A percentile compares a stretch with the other conserved stretches of the same genome.
These are phyloP conservation scores for Eurois occulta DNA, from an alignment of 2,888 invertebrate genomes.

Conservation along the genomic window DNA sequence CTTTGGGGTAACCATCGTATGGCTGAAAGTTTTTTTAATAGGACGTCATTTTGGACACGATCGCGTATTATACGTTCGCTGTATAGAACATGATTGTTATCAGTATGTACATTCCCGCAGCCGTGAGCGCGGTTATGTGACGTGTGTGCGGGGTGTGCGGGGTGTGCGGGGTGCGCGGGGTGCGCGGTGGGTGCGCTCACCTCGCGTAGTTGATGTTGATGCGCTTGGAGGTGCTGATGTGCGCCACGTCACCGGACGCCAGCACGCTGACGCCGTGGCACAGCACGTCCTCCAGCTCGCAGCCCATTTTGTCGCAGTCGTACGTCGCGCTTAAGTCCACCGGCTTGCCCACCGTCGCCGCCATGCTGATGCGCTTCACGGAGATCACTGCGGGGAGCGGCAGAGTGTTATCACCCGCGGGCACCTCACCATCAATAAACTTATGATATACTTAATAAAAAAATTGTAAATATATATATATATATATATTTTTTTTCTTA, in stretches of 20 bases:
- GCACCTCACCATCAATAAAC: neutral
- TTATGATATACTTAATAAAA: too few relatives aligned
- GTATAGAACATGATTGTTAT: too few relatives aligned
- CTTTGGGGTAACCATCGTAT: too few relatives aligned
- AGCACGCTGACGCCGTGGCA: conserved; percentile 79
- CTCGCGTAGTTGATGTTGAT: conserved; percentile 80
- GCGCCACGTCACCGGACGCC: conserved; percentile 69
- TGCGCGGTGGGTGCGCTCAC: conserved; percentile 61
- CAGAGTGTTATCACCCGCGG: too few relatives aligned
- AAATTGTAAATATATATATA: too few relatives aligned
- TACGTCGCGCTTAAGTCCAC: conserved; percentile 72
- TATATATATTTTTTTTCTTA: too few relatives aligned
- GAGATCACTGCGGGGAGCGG: conserved; percentile 47
- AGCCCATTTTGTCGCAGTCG: conserved; percentile 66
- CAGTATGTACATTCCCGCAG: too few relatives aligned
- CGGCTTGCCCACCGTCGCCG: conserved; percentile 59
- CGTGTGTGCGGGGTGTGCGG: neutral
- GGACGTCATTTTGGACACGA: too few relatives aligned
- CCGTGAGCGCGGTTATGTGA: neutral
- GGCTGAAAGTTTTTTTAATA: too few relatives aligned
- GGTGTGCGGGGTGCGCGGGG: too few relatives aligned
- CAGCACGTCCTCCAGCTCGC: conserved; percentile 75
- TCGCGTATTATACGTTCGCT: too few relatives aligned
- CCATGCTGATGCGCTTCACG: neutral
- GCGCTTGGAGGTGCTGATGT: conserved; percentile 70